Evolutionary conservation across 2,888 invertebrate genomes (phyloP), one percentile per base, ranked within the genome.

Genomic region (Loripinus fragilis): DNA sequence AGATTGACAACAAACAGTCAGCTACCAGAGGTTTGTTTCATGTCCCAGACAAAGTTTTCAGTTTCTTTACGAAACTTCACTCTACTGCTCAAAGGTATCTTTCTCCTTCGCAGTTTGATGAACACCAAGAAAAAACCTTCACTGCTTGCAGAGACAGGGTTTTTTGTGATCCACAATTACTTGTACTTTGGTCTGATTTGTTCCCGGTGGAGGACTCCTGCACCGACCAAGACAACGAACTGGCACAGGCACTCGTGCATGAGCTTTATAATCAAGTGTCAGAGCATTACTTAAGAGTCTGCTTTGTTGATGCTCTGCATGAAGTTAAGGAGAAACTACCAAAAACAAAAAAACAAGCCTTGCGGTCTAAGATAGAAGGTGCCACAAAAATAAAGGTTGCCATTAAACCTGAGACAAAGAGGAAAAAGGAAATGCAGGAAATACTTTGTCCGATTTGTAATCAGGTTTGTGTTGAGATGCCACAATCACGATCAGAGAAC

Each of bases 261-360:
- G 60, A 60, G 20, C 60, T 60, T 2, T 60, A 60, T 60, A 15
- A 1, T 20, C 60, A 60, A 20, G 60, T 60, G 1, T 33, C 33
- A 20, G 60, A 60, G 17, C 60, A 60, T 33, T 60, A 60, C 60
- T 2, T 33, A 33, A 10, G 60, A 5, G 17, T 60, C 17, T 33
- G 23, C 28, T 60, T 60, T 60, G 33, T 60, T 15, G 60, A 60
- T 10, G 60, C 33, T 60, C 30, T 60, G 30, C 60, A 60, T 20
- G 30, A 10, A 20, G 30, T 60, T 1, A 60, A 60, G 20, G 60
- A 60, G 20, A 17, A 30, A 3, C 5, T 60, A 33, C 60, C 60
- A 15, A 60, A 33, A 33, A 60, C 60, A 33, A 60, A 60, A 28
- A 60, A 60, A 33, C 60, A 60, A 33, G 60, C 60, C 2, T 33